Base-by-base conservation (phyloP, 2,113 vertebrate species). In the Campylorhamphus procurvoides region DNA sequence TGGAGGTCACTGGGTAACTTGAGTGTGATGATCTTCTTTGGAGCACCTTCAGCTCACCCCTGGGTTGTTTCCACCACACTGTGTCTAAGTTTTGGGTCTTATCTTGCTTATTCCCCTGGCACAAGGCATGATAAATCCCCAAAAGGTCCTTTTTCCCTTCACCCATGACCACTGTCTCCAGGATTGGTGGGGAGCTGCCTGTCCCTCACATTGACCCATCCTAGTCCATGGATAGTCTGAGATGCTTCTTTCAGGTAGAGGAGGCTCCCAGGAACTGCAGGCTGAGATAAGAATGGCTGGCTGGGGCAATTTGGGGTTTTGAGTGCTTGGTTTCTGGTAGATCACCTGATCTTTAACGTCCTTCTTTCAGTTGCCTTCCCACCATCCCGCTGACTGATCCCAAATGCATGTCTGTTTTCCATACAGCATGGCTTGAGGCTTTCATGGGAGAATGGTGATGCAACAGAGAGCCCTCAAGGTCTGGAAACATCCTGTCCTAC, bases 161-260 rank as follows among this genome's bases (percentile, higher is more conserved):
- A 13, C 9, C 37, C 28, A 18, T 7, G 11, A 35, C 8, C 62
- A 42, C 16, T 5, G 10, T 12, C 72, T 40, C 40, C 4, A 0
- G 22, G 42, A 17, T 27, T 28, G 24, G 20, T 66, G 35, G 11
- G 52, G 22, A 84, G 12, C 23, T 59, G 19, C 33, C 22, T 18
- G 9, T 50, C 8, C 33, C 35, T 68, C 44, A 18, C 42, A 14
- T 12, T 1, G 1, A 37, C 19, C 79, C 28, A 35, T 42, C 74
- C 10, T 0, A 19, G 8, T 8, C 27, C 49, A 10, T 6, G 18
- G 66, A 8, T 0, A 46, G 22, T 6, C 6, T 0, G 3, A 77
- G 25, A 25, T 46, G n/a, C 12, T 66, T 46, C 44, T 67, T 35
- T 56, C 72, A 68, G 37, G 40, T 9, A 25, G n/a, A 27, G 31